A percentile compares a stretch with the other conserved stretches of the same genome.
phyloP scores from a whole-genome alignment of 2,113 vertebrate genomes.

The Carassius carassius region DNA sequence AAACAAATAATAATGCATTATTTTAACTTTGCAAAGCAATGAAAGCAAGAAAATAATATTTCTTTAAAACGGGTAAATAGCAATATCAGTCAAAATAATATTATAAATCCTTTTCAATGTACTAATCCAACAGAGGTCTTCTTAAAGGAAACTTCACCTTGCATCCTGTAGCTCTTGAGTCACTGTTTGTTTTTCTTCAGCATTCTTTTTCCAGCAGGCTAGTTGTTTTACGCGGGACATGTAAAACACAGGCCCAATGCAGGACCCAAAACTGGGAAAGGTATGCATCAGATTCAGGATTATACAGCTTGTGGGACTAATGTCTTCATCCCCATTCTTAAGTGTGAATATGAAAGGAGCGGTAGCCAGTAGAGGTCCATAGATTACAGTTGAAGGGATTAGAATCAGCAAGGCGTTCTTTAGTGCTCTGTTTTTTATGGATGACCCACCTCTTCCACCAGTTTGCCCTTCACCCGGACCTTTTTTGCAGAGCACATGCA shows the following conservation, averaged over 20 bases:
- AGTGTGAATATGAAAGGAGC: conserved; percentile 24
- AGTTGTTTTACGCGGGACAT: conserved; percentile 58
- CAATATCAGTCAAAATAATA: no score
- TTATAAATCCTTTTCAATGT: background rate
- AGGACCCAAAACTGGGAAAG: conserved; percentile 59
- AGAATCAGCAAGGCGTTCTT: conserved; percentile 60
- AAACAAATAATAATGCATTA: no score
- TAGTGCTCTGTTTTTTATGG: conserved; percentile 60
- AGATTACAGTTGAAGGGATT: conserved; percentile 52
- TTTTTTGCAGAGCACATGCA: conserved; percentile 52
- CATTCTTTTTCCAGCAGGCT: background rate
- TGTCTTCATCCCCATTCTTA: accelerated
- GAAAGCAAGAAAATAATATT: no score
- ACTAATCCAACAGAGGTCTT: background rate
- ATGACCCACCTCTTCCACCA: conserved; percentile 21
- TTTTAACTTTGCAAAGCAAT: no score
- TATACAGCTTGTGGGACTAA: accelerated
- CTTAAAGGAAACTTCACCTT: background rate
- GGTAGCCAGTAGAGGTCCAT: conserved; percentile 56
- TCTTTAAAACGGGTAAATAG: no score
- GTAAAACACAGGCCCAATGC: conserved; percentile 68
- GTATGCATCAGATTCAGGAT: background rate
- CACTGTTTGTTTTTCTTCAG: background rate
- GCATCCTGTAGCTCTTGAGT: background rate
- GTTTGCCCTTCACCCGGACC: conserved; percentile 52